phyloP scores from a whole-genome alignment of 2,797 vertebrate genomes.

The Apogon talboti region DNA sequence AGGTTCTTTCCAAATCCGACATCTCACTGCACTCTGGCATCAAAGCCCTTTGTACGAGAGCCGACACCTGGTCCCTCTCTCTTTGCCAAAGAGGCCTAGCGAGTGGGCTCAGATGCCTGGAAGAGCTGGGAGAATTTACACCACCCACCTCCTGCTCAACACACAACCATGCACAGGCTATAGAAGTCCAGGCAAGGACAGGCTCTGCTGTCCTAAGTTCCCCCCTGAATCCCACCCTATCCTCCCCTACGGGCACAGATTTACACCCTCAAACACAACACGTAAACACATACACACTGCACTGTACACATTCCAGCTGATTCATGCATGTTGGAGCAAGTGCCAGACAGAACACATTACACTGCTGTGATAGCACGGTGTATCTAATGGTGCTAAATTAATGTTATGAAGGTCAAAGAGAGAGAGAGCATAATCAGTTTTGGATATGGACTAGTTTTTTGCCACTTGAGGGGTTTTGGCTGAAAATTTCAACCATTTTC shows the following conservation, averaged over 20 bases:
- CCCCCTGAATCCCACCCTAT: slow-evolving; percentile 9
- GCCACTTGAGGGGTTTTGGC: slow-evolving; percentile 44
- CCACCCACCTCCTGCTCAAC: slow-evolving; percentile 56
- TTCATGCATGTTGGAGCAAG: slow-evolving; percentile 38
- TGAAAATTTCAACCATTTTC: slow-evolving; percentile 49
- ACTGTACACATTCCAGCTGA: slow-evolving; percentile 29
- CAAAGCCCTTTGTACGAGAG: slow-evolving; percentile 72
- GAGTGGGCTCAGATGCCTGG: slow-evolving; percentile 75
- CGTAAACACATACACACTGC: slow-evolving; percentile 10
- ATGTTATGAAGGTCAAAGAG: slow-evolving; percentile 58
- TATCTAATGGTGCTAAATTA: slow-evolving; percentile 64
- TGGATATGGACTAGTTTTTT: slow-evolving; percentile 42
- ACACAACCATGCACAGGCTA: slow-evolving; percentile 49
- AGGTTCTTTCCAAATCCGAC: slow-evolving; percentile 64
- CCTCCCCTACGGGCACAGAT: slow-evolving; percentile 19
- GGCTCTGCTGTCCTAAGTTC: slow-evolving; percentile 37
- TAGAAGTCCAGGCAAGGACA: slow-evolving; percentile 50
- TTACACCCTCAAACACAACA: slow-evolving; percentile 17
- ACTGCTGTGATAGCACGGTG: slow-evolving; percentile 64
- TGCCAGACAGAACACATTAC: slow-evolving; percentile 55
- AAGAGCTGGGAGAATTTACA: slow-evolving; percentile 65
- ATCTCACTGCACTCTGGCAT: slow-evolving; percentile 74
- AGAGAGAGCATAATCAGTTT: slow-evolving; percentile 45
- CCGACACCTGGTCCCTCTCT: slow-evolving; percentile 79
- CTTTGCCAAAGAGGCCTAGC: slow-evolving; percentile 74